A percentile compares a stretch with the other conserved stretches of the same genome.
Evolutionary conservation across 1,140 invertebrate species (phyloP).

Genomic region (Ceratina australensis): DNA sequence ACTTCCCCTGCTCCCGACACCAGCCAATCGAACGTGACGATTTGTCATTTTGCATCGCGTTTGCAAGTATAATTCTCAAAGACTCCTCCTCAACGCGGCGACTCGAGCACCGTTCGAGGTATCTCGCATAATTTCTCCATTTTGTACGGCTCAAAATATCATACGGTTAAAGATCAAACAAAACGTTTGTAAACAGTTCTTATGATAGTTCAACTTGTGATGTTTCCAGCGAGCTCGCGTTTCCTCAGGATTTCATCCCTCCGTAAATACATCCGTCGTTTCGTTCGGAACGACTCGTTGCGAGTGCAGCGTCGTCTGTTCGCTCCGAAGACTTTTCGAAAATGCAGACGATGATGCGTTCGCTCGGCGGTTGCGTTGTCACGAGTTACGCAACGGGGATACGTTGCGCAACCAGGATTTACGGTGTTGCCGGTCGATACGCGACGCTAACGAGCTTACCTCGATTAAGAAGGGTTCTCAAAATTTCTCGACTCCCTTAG

Average conservation of each 20-base stretch:
- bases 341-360: background rate
- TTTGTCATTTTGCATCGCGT: background rate
- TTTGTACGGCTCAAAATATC: too few species aligned
- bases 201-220: too few species aligned
- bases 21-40: too few species aligned
- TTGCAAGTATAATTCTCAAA: constrained; percentile 7
- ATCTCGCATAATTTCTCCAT: too few species aligned
- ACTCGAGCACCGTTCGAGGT: too few species aligned
- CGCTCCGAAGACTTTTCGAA: background rate
- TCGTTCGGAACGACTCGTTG: too few species aligned
- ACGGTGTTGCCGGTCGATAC: constrained; percentile 14
- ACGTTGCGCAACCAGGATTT: constrained; percentile 50
- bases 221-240: too few species aligned
- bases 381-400: constrained; percentile 40
- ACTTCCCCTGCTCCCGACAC: too few species aligned
- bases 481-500: background rate
- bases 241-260: too few species aligned
- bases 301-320: background rate
- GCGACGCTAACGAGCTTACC: constrained; percentile 52
- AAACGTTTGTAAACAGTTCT: too few species aligned
- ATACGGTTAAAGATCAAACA: too few species aligned
- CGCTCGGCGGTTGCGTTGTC: background rate
- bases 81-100: background rate
- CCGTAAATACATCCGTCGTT: too few species aligned
- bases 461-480: constrained; percentile 50